phyloP scores from a whole-genome alignment of 2,113 vertebrate genomes.

The Amia ocellicauda region DNA sequence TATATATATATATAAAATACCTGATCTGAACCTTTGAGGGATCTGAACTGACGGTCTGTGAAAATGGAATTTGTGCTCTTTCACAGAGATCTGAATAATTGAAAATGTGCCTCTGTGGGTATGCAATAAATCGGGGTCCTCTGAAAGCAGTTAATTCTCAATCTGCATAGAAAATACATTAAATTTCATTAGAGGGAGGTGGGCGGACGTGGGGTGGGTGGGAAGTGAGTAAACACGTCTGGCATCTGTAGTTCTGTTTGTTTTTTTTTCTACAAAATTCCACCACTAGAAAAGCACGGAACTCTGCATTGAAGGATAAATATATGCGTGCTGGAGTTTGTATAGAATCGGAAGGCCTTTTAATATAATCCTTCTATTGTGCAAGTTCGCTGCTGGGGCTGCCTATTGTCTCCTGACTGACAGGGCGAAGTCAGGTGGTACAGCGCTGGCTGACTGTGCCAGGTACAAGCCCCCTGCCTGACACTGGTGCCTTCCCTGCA shows the following conservation, averaged over 20 bases:
- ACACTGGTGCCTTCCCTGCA: constrained; percentile 10
- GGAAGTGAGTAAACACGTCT: too few species aligned
- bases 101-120: too few species aligned
- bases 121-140: too few species aligned
- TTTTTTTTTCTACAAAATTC: background rate
- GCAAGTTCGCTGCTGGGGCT: background rate
- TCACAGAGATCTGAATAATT: too few species aligned
- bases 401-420: constrained; percentile 21
- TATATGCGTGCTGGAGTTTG: background rate
- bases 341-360: background rate
- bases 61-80: too few species aligned
- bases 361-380: background rate
- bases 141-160: too few species aligned
- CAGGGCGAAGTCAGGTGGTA: constrained; percentile 20
- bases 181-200: too few species aligned
- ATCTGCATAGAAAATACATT: too few species aligned
- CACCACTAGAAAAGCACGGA: background rate
- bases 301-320: background rate
- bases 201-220: too few species aligned
- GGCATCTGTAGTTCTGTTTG: background rate
- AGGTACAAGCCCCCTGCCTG: constrained; percentile 10
- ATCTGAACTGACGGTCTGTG: too few species aligned
- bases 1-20: too few species aligned
- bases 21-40: too few species aligned
- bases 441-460: constrained; percentile 9